phyloP scores from a whole-genome alignment of 2,797 vertebrate species.

The Furcifer pardalis region DNA sequence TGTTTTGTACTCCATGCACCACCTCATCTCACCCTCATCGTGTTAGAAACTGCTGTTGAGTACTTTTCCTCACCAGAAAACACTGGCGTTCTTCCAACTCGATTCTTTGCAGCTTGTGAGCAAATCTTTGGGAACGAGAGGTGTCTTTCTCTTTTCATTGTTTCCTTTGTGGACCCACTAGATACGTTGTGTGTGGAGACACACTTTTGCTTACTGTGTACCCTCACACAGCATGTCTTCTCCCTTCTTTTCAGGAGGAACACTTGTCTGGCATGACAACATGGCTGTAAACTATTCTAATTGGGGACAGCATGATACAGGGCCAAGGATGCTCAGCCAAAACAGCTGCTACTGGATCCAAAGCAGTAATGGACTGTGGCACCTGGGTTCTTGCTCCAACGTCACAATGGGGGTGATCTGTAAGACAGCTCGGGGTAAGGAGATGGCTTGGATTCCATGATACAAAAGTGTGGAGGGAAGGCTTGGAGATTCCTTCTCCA shows the following conservation, averaged over 20 bases:
- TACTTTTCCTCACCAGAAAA: background rate
- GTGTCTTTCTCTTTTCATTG: background rate
- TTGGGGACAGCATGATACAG: constrained; percentile 88
- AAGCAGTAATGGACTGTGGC: constrained; percentile 92
- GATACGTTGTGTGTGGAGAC: background rate
- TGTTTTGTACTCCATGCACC: background rate
- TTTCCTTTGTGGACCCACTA: background rate
- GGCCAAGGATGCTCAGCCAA: constrained; percentile 90
- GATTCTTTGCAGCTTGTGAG: background rate
- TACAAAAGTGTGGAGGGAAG: background rate
- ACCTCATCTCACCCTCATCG: too few relatives aligned
- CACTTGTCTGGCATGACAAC: constrained; percentile 90
- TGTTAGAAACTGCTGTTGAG: background rate
- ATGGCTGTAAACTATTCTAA: constrained; percentile 88
- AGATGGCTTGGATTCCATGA: background rate
- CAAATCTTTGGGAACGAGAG: background rate
- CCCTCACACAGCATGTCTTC: background rate
- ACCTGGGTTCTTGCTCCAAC: constrained; percentile 88
- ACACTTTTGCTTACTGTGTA: background rate
- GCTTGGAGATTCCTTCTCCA: too few relatives aligned
- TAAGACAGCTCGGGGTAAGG: constrained; percentile 88
- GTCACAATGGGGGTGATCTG: constrained; percentile 94
- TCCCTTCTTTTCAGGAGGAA: constrained; percentile 76
- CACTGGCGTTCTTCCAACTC: background rate
- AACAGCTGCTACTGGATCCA: constrained; percentile 98